Conservation (phyloP, 2,888 invertebrate species). For the Helicoverpa assulta region DNA sequence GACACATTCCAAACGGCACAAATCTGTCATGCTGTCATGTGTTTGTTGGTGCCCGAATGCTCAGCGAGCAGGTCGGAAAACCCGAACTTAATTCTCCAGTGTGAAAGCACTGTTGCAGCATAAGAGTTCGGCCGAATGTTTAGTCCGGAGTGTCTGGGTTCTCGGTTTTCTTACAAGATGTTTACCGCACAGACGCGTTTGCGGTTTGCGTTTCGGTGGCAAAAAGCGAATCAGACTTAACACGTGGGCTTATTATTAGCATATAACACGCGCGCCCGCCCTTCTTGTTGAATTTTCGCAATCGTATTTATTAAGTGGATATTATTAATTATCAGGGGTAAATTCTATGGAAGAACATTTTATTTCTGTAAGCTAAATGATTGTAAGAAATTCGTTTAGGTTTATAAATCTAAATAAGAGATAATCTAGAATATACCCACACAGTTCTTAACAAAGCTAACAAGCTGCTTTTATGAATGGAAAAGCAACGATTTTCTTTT, state of each 20-base stretch:
- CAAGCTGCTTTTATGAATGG: constrained; percentile 20
- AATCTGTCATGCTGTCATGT: too few species aligned
- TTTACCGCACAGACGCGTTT: constrained; percentile 36
- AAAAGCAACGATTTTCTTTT: background rate
- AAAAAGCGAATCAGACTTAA: constrained; percentile 49
- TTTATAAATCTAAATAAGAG: background rate
- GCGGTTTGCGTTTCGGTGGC: constrained; percentile 47
- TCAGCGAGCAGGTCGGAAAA: too few species aligned
- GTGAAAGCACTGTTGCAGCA: too few species aligned
- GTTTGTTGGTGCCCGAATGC: too few species aligned
- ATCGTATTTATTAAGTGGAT: constrained; percentile 37
- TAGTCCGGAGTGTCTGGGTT: background rate
- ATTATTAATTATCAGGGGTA: constrained; percentile 20
- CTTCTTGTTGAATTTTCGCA: constrained; percentile 43
- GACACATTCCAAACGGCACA: too few species aligned
- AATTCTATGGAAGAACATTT: background rate
- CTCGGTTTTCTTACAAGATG: constrained; percentile 34
- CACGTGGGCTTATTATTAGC: constrained; percentile 43
- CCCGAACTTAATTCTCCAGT: too few species aligned
- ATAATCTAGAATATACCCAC: constrained; percentile 7
- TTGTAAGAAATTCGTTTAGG: too few species aligned
- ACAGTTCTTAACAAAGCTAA: constrained; percentile 30
- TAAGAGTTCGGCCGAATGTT: too few species aligned
- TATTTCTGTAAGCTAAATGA: too few species aligned
- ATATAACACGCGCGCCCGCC: constrained; percentile 41